These are phyloP conservation scores for Lepidurus arcticus DNA, from an alignment of 1,140 invertebrate genomes.

Conservation along the genomic window DNA sequence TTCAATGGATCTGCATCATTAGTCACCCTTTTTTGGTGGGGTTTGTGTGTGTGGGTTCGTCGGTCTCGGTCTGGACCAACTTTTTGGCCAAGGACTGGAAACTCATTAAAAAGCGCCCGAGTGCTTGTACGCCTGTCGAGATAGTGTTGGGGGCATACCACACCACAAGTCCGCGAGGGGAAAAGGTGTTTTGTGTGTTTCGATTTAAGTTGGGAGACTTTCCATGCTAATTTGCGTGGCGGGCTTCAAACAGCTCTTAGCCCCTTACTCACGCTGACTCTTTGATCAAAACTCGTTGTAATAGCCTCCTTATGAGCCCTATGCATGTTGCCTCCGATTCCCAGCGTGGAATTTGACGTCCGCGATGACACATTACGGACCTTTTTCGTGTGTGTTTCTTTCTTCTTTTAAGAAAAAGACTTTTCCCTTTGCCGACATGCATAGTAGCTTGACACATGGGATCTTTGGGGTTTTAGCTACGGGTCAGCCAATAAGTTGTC, in stretches of 20 bases:
- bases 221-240: background rate
- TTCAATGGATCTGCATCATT: conserved; percentile 11
- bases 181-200: too few species aligned
- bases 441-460: too few species aligned
- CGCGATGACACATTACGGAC: background rate
- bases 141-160: too few species aligned
- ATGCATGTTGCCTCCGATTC: background rate
- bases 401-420: background rate
- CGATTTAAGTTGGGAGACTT: too few species aligned
- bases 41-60: background rate
- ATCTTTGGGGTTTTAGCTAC: background rate
- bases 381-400: background rate
- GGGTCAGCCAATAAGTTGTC: background rate
- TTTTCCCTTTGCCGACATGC: background rate
- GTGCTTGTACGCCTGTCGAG: too few species aligned
- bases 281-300: background rate
- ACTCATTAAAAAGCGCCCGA: background rate
- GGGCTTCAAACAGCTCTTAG: background rate
- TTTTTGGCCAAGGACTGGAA: background rate
- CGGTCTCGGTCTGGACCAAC: too few species aligned
- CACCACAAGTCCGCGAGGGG: too few species aligned
- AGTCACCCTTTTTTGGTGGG: background rate
- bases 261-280: background rate
- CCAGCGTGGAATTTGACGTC: background rate
- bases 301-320: background rate